Base-by-base conservation (phyloP, 1,140 invertebrate species). In the Pseudomyrmex cubaensis region DNA sequence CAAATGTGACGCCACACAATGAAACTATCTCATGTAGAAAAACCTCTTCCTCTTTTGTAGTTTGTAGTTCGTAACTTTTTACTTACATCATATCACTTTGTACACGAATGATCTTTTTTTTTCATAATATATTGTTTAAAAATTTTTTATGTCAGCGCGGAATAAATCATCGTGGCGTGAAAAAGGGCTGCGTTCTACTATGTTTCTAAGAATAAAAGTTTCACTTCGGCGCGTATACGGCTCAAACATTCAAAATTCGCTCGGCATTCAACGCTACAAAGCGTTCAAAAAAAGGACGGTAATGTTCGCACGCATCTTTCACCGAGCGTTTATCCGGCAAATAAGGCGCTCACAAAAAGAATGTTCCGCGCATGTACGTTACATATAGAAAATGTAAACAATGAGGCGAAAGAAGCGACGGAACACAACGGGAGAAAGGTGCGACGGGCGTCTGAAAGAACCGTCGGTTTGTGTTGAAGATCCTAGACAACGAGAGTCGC, bases 261-360 rank as follows among this genome's bases (percentile, higher is more conserved):
- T 56, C 2, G 17, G 8, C 22, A 35, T 76, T 52, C n/a, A 13
- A 20, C 35, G 50, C 8, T 35, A 35, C 66, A 54, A 13, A 15
- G 63, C 12, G 22, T 15, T 13, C 22, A 66, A 67, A 63, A 22
- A 76, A 62, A 35, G 35, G 0, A 35, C 5, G 15, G 15, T 8
- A 46, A 54, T 25, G 22, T 50, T 62, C 46, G 4, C 63, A 20
- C 25, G 35, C 8, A 44, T 62, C 8, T 62, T 25, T 75, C 15
- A 5, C 9, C 9, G n/a, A 22, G 4, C 50, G 46, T 57, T 69
- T 69, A 56, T 57, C 35, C 7, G 20, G 44, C 54, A 57, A 78
- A 35, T 59, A 57, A 78, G 76, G 15, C 10, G 20, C 10, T 69
- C 17, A 35, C 52, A 56, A 69, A 59, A 78, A 69, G 15, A 66